Evolutionary conservation across 2,113 vertebrate species (phyloP).

Genomic region (Dermatemys mawii): DNA sequence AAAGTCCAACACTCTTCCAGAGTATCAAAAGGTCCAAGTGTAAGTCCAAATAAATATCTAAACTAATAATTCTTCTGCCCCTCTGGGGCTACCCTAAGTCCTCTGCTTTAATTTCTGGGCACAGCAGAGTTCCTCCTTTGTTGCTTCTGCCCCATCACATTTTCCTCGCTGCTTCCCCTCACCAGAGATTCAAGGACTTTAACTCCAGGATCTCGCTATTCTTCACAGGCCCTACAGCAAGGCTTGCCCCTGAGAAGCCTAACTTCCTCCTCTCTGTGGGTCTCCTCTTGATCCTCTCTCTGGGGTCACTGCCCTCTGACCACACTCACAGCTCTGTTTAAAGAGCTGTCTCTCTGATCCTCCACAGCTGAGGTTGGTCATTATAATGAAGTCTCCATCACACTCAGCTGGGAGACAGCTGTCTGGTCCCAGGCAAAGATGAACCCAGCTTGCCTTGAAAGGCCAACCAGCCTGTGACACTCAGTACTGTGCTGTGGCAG

Average conservation of each 20-base stretch:
- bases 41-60: neutral
- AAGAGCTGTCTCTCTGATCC: neutral
- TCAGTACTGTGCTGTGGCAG: constrained; percentile 40
- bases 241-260: neutral
- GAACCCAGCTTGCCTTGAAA: neutral
- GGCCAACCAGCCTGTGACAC: neutral
- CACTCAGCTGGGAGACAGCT: neutral
- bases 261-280: neutral
- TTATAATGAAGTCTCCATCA: neutral
- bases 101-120: neutral
- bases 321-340: neutral
- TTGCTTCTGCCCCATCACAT: neutral
- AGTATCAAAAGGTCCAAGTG: neutral
- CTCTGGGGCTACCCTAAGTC: constrained; percentile 18
- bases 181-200: neutral
- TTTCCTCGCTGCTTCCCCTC: neutral
- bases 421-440: neutral
- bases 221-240: neutral
- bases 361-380: neutral
- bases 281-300: neutral
- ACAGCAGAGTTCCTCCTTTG: neutral
- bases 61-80: neutral
- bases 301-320: neutral
- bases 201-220: neutral
- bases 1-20: neutral